A percentile compares a stretch with the other conserved stretches of the same genome.
phyloP scores from a whole-genome alignment of 2,797 vertebrate genomes.

The Molossus alvarezi region DNA sequence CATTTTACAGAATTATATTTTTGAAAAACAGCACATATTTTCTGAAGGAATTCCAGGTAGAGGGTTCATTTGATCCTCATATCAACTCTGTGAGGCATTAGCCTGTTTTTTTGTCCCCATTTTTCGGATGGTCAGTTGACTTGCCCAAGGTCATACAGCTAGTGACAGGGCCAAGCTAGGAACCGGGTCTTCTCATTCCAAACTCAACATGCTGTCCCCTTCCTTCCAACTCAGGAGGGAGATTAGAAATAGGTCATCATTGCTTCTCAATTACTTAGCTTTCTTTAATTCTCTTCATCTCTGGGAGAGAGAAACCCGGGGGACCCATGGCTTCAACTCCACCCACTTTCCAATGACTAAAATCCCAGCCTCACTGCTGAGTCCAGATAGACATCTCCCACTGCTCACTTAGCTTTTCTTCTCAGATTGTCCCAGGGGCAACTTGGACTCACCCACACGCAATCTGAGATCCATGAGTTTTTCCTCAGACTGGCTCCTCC shows the following conservation, averaged over 20 bases:
- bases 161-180: neutral
- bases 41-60: neutral
- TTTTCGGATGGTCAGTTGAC: conserved; percentile 37
- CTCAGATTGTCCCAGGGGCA: neutral
- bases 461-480: neutral
- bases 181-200: conserved; percentile 66
- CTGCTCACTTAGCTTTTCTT: conserved; percentile 13
- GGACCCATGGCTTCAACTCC: neutral
- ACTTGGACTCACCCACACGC: neutral
- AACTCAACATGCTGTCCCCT: neutral
- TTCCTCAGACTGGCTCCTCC: conserved; percentile 23
- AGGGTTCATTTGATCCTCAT: neutral
- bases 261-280: neutral
- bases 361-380: neutral
- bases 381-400: neutral
- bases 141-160: neutral
- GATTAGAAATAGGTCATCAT: conserved; percentile 1
- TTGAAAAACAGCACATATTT: neutral
- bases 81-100: neutral
- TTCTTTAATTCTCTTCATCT: neutral
- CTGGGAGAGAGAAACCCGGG: neutral
- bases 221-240: neutral
- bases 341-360: neutral
- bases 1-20: conserved; percentile 35
- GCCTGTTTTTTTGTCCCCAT: neutral